Conservation (phyloP, 2,888 invertebrate genomes). For the Dryomyza anilis region DNA sequence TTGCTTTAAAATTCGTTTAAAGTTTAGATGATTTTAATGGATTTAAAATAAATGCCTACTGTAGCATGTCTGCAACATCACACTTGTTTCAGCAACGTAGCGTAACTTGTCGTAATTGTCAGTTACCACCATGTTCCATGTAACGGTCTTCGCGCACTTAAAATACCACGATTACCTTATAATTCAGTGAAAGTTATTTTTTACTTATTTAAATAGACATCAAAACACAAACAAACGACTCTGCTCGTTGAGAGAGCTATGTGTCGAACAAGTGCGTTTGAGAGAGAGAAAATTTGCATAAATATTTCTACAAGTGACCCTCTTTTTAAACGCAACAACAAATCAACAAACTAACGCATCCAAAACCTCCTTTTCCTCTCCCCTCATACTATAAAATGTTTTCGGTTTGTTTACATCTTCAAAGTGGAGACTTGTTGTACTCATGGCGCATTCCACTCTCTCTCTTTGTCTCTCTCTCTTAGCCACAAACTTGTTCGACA, state of each 20-base stretch:
- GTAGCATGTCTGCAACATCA: no score
- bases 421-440: no score
- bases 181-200: slow-evolving; percentile 23
- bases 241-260: background rate
- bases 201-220: background rate
- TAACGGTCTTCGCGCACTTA: background rate
- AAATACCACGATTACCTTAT: slow-evolving; percentile 4
- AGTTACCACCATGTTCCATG: background rate
- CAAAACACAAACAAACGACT: slow-evolving; percentile 4
- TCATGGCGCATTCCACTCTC: background rate
- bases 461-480: background rate
- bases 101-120: background rate
- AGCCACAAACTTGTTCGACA: background rate
- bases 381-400: no score
- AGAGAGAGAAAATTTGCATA: background rate
- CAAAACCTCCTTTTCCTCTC: no score
- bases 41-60: no score
- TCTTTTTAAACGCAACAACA: background rate
- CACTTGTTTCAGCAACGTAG: no score
- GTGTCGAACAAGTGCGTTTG: background rate
- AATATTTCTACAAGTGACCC: background rate
- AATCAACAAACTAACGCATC: background rate
- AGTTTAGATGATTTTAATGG: no score
- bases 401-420: no score
- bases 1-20: no score